Conservation (phyloP, 2,113 vertebrate genomes). For the Pardalotus punctatus region DNA sequence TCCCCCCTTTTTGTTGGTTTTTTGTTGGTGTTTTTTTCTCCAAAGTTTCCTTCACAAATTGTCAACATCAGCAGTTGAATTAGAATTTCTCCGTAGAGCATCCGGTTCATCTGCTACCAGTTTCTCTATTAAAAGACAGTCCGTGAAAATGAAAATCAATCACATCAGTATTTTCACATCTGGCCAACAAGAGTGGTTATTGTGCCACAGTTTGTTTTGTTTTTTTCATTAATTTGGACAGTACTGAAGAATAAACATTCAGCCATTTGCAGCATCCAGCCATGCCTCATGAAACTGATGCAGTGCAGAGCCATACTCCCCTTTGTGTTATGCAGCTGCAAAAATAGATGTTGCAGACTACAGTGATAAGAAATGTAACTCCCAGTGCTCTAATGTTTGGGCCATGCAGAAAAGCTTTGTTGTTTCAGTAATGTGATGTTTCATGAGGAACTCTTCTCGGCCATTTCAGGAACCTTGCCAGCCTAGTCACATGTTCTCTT, state of each 20-base stretch:
- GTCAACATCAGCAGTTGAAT: background rate
- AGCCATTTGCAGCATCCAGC: background rate
- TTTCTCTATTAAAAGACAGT: background rate
- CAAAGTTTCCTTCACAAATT: background rate
- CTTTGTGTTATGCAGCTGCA: background rate
- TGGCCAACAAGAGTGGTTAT: background rate
- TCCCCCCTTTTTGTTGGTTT: background rate
- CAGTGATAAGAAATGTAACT: background rate
- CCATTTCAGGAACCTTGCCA: background rate
- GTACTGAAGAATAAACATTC: background rate
- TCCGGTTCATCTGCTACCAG: background rate
- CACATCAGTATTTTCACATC: background rate
- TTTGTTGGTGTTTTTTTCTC: background rate
- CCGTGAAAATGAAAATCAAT: background rate
- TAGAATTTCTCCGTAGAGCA: background rate
- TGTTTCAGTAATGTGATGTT: background rate
- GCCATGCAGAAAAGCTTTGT: background rate
- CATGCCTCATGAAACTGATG: background rate
- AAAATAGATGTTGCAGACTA: background rate
- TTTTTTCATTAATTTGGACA: background rate
- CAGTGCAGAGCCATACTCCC: background rate
- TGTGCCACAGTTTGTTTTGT: background rate
- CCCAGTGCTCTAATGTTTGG: accelerated
- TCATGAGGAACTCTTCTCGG: background rate
- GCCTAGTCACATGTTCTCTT: background rate